Base-by-base conservation (phyloP, 2,113 vertebrate species). In the Opisthocomus hoazin region DNA sequence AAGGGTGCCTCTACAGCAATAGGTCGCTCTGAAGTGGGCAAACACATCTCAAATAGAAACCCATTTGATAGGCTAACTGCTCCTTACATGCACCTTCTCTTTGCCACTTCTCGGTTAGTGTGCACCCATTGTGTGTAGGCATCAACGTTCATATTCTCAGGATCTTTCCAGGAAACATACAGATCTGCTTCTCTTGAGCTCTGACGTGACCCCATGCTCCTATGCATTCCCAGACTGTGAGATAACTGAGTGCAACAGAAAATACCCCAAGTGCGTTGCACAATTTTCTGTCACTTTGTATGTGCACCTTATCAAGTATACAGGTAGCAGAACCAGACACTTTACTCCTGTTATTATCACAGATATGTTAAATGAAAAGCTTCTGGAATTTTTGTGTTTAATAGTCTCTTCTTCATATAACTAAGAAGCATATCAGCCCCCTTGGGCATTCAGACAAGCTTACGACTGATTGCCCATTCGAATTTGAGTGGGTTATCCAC, bases 1-100 rank as follows among this genome's bases (percentile, higher is more conserved):
- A 69, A 6, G 39, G 7, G 13, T 18, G 32, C 18, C 24, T 1
- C 41, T 29, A 2, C 0, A 51, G 39, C 14, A 15, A 6, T 3
- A 26, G 21, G 0, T 16, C 43, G 10, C 56, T 45, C 70, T 50
- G 87, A n/a, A 79, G 18, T 5, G 9, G 64, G 18, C 20, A 46
- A 48, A 26, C 34, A 6, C n/a, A 5, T 29, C 61, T 54, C 43
- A 43, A 29, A 32, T 32, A 56, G 66, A 70, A 43, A 17, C 6
- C 8, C 2, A 7, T 13, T 51, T 2, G 26, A 27, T 18, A n/a
- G 53, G 20, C 21, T 0, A 36, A 26, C 16, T 51, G 29, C 46
- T 51, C 5, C 63, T 32, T 9, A 16, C 17, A 17, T 6, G 12
- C 30, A 22, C 23, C 37, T 48, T 23, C 37, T 29, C 57, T 68